Evolutionary conservation across 2,797 vertebrate genomes (phyloP).

Genomic region (Glyptemys insculpta): DNA sequence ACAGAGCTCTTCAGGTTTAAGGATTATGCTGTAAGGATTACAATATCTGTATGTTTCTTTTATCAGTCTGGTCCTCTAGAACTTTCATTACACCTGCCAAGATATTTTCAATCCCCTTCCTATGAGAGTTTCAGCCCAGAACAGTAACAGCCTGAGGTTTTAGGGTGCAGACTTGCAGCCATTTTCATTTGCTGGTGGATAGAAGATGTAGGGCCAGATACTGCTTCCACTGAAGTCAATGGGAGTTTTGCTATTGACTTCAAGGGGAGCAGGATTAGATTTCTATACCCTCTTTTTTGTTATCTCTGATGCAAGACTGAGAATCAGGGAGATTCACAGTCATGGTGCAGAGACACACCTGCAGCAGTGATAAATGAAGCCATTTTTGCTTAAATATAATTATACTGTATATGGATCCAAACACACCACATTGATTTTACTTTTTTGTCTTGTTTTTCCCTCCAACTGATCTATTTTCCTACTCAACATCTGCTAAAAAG

Average conservation of each 20-base stretch:
- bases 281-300: neutral
- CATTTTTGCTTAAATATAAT: conserved; percentile 12
- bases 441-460: conserved; percentile 43
- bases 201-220: neutral
- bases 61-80: neutral
- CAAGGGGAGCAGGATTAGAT: neutral
- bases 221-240: neutral
- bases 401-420: conserved; percentile 16
- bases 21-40: neutral
- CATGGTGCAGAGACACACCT: neutral
- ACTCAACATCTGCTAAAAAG: conserved; percentile 59
- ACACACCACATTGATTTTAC: conserved; percentile 14
- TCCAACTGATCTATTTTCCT: conserved; percentile 39
- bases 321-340: neutral
- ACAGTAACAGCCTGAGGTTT: neutral
- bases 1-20: neutral
- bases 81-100: neutral
- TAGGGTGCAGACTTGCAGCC: neutral
- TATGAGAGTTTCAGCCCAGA: neutral
- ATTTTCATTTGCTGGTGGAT: neutral
- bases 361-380: conserved; percentile 2
- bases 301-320: neutral
- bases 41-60: accelerated
- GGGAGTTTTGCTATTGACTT: neutral
- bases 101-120: neutral